Base-by-base conservation (phyloP, 2,888 invertebrate genomes). In the Melangyna quadrimaculata region DNA sequence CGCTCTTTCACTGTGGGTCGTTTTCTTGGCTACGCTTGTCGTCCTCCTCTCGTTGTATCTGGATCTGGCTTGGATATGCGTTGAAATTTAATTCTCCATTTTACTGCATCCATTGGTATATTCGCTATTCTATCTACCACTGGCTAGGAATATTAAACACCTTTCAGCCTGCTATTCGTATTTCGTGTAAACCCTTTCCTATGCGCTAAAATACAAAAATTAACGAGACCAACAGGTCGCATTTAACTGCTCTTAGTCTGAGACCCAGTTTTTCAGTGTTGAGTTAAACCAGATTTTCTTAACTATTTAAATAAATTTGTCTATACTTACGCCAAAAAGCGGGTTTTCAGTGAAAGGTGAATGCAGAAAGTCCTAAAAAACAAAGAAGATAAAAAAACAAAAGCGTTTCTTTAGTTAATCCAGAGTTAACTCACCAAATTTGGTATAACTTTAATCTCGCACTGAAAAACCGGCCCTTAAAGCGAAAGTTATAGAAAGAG, bases 61-160 rank as follows among this genome's bases (percentile, higher is more conserved):
- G n/a, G 3, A 14, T 1, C 12, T 22, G 48, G 14, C 6, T 32
- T 55, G 9, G 29, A 29, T 55, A 55, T 29, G 29, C 29, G 55
- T 55, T 32, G 57, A 32, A 32, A 78, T 82, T 78, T 55, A 82
- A 82, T 82, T 82, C 73, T 69, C 59, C 35, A 51, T 61, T 27
- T 19, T 43, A 32, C 19, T 70, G 53, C 53, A 70, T 80, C 63
- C 45, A 57, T 19, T 59, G 14, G n/a, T 24, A n/a, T 24, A n/a
- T 51, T 59, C 35, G 24, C 32, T 24, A 7, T 40, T 14, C 19
- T 40, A 2, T 4, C 1, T 8, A 9, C 1, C 27, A 40, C 29
- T 51, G 17, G 32, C 22, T 22, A 32, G n/a, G 73, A 63, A 69
- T 72, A 61, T 55, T 69, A 40, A 82, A 55, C 29, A 69, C 37